phyloP scores from a whole-genome alignment of 2,797 vertebrate species.

The Neostethus bicornis region DNA sequence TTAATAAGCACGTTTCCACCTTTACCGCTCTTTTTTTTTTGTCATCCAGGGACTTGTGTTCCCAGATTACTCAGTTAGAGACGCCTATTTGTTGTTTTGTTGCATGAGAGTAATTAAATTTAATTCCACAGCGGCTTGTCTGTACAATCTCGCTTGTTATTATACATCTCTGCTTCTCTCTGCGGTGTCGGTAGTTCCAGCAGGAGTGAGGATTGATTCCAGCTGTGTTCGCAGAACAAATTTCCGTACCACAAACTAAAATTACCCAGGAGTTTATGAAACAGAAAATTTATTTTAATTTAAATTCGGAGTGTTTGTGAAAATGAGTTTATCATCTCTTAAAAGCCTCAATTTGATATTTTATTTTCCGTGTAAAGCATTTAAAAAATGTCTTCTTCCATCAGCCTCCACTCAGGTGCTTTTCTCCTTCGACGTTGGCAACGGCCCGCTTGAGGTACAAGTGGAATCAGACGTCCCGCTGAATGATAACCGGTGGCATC shows the following conservation, averaged over 20 bases:
- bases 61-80: constrained; percentile 18
- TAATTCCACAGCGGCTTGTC: constrained; percentile 21
- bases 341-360: background rate
- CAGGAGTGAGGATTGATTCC: constrained; percentile 2
- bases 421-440: constrained; percentile 90
- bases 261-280: constrained; percentile 8
- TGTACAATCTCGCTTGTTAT: too few species aligned
- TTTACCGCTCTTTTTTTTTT: constrained; percentile 11
- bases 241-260: constrained; percentile 4
- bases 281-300: constrained; percentile 2
- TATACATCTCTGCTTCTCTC: constrained; percentile 15
- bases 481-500: constrained; percentile 94
- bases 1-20: constrained; percentile 12
- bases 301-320: constrained; percentile 1
- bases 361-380: background rate
- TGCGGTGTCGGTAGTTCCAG: constrained; percentile 14
- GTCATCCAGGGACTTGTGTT: constrained; percentile 26
- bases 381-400: too few species aligned
- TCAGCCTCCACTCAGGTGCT: constrained; percentile 85
- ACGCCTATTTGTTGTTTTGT: constrained; percentile 43
- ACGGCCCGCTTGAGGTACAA: constrained; percentile 82
- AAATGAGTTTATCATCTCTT: background rate
- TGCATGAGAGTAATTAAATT: constrained; percentile 47
- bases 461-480: constrained; percentile 79
- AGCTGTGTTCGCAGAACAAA: constrained; percentile 20